A percentile compares a stretch with the other conserved stretches of the same genome.
Evolutionary conservation across 2,797 vertebrate species (phyloP).

Genomic region (Oceanodroma leucorhoa): DNA sequence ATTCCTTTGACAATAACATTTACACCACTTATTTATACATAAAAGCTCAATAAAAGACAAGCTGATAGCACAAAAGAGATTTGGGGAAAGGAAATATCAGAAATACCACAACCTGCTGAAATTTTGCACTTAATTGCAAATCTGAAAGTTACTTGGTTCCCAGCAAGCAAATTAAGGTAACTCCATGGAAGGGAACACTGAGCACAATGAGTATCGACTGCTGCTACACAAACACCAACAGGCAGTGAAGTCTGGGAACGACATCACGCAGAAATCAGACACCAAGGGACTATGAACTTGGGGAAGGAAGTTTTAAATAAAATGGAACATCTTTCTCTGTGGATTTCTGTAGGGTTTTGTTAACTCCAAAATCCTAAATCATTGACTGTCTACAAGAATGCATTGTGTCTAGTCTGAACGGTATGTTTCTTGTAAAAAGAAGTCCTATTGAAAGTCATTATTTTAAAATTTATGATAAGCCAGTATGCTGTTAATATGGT

Average conservation of each 20-base stretch:
- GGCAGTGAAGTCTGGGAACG: neutral
- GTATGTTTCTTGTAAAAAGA: neutral
- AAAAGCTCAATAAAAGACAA: neutral
- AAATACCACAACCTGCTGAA: neutral
- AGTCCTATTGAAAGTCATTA: neutral
- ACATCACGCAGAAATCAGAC: neutral
- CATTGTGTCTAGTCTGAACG: accelerated
- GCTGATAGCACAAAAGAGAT: neutral
- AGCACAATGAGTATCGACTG: accelerated
- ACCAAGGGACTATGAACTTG: neutral
- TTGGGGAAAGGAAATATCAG: neutral
- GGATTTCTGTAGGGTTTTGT: neutral
- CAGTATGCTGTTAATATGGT: neutral
- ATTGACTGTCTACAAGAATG: neutral
- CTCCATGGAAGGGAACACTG: neutral
- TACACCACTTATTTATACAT: neutral
- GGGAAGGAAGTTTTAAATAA: neutral
- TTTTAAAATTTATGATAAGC: neutral
- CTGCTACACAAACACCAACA: neutral
- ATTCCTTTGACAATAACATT: neutral
- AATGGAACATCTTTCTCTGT: neutral
- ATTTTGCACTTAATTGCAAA: neutral
- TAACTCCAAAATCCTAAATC: neutral
- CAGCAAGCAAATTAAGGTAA: neutral
- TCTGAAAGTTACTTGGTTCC: neutral